These are phyloP conservation scores for silkworm (Bombyx mori) DNA, from an alignment of 1,140 invertebrate species.

Conservation along the genomic window DNA sequence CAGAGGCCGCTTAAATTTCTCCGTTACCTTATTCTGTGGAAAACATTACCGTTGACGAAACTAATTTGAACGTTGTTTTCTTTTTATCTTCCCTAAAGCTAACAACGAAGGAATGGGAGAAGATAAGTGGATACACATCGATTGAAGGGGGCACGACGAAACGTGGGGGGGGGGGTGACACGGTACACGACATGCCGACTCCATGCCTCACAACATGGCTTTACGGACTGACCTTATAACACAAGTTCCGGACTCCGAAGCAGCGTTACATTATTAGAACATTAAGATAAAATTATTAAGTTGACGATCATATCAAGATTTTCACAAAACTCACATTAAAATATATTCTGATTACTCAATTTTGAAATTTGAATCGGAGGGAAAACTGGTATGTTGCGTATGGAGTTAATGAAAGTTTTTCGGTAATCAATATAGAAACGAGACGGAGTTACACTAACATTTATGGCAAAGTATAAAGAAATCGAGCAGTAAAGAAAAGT, in stretches of 20 bases:
- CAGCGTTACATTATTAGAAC: conserved; percentile 65
- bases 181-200: conserved; percentile 54
- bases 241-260: conserved; percentile 63
- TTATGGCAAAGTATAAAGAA: conserved; percentile 14
- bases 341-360: too few relatives aligned
- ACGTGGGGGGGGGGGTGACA: conserved; percentile 26
- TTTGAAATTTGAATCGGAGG: too few relatives aligned
- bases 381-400: too few relatives aligned
- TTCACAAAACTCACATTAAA: too few relatives aligned
- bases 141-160: conserved; percentile 1
- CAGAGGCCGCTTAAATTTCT: conserved; percentile 89
- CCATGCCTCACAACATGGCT: conserved; percentile 45
- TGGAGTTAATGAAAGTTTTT: too few relatives aligned
- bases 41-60: conserved; percentile 9
- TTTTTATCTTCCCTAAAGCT: not conserved
- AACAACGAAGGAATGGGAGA: not conserved
- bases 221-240: conserved; percentile 61
- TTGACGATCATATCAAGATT: too few relatives aligned
- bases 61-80: not conserved
- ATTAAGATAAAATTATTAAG: conserved; percentile 11
- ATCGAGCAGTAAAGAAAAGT: conserved; percentile 25
- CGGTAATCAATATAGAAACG: not conserved
- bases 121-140: conserved; percentile 7
- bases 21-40: conserved; percentile 84
- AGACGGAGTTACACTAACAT: conserved; percentile 1